Base-by-base conservation (phyloP, 2,797 vertebrate genomes). In the Anomalospiza imberbis region DNA sequence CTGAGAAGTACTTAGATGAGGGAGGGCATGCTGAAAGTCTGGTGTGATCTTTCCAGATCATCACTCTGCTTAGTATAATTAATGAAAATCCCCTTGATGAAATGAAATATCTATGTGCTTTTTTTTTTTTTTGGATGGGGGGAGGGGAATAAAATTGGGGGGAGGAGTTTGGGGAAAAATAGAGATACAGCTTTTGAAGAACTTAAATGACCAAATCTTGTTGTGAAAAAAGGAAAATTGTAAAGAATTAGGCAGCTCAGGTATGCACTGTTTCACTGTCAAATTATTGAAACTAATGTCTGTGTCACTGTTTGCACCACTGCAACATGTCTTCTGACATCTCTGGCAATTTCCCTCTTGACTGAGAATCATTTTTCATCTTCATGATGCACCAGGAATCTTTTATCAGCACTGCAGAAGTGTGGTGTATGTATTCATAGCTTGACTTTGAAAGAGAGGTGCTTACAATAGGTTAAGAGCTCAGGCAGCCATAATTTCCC, bases 241-340 rank as follows among this genome's bases (percentile, higher is more conserved):
- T 70, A 20, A 80, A 91, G 88, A 92, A 44, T 90, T 84, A 87
- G 53, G 18, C 62, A 81, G 48, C 72, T 93, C 51, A 85, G 72
- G 29, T 96, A 54, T 60, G 60, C 32, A 85, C 26, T 17, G 4
- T 95, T 96, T 94, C 71, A 54, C 76, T 93, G 91, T 93, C 54
- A 66, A 74, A 55, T 94, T 96, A 93, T 81, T 96, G 88, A 96
- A 96, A 96, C 94, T 86, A 96, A 96, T 97, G 89, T 75, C 42
- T 38, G 9, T 96, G 66, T 86, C 67, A 29, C 34, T 51, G 34
- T 82, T 94, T 82, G 57, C 80, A 3, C 96, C 95, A 94, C 90
- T 76, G 85, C 80, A 93, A 88, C 82, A 79, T 51, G 47, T 88
- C 91, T 97, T 93, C 79, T 96, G 92, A 91, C 77, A 91, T 76